Percentiles rank a stretch among this genome's conserved stretches.
These are phyloP conservation scores for Chrysomallon squamiferum DNA, from an alignment of 1,140 invertebrate genomes.

Conservation along the genomic window DNA sequence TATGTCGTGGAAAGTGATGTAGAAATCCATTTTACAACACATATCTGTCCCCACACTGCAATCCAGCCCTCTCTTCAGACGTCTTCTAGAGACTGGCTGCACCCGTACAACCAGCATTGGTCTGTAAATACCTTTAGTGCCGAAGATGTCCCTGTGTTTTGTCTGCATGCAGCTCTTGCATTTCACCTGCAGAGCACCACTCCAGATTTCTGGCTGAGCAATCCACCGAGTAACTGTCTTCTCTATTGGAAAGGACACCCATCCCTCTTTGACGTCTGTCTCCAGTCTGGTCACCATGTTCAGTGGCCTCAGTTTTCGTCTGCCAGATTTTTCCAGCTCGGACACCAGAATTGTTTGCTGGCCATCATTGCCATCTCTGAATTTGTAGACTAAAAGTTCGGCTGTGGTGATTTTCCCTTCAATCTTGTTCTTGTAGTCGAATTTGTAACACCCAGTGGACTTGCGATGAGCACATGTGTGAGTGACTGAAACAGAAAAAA, in stretches of 20 bases:
- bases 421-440: neutral
- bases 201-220: neutral
- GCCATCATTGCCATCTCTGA: conserved; percentile 1
- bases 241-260: neutral
- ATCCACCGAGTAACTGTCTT: neutral
- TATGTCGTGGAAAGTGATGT: neutral
- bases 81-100: neutral
- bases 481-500: neutral
- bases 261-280: conserved; percentile 5
- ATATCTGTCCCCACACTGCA: neutral
- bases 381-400: conserved; percentile 1
- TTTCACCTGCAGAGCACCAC: neutral
- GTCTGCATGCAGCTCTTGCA: conserved; percentile 1
- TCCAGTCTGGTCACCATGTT: conserved; percentile 7
- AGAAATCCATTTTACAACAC: conserved; percentile 2
- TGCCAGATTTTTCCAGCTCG: conserved; percentile 2
- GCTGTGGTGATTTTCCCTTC: neutral
- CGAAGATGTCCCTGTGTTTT: neutral
- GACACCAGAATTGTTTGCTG: conserved; percentile 3
- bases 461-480: neutral
- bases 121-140: conserved; percentile 1
- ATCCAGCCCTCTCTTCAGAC: neutral
- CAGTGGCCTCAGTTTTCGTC: neutral
- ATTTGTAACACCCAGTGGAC: conserved; percentile 5
- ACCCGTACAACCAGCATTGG: neutral